Conservation (phyloP, 2,113 vertebrate species). For the Ahaetulla prasina region DNA sequence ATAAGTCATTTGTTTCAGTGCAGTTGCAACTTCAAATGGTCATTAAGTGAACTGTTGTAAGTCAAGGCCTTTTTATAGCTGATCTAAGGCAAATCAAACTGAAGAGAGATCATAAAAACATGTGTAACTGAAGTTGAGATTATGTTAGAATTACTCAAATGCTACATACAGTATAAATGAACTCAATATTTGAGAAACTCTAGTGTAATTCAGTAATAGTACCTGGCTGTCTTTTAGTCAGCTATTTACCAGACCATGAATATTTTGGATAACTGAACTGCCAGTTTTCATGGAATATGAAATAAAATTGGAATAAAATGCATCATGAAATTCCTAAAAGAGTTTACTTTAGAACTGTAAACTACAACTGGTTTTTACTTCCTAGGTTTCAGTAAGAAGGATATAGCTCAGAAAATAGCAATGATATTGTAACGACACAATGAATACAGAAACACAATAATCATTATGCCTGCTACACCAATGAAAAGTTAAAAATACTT, state of each 20-base stretch:
- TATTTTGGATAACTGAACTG: slow-evolving; percentile 51
- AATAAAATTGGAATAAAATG: slow-evolving; percentile 35
- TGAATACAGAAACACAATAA: background rate
- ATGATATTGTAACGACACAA: background rate
- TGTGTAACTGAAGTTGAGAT: background rate
- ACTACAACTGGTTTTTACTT: background rate
- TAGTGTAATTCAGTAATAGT: background rate
- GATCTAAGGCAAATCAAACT: background rate
- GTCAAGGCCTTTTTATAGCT: background rate
- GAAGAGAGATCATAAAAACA: background rate
- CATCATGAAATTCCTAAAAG: slow-evolving; percentile 34
- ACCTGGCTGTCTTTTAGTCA: background rate
- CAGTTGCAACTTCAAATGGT: background rate
- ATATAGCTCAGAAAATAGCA: slow-evolving; percentile 10
- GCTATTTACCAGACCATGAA: background rate
- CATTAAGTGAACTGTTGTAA: background rate
- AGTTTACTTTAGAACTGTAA: background rate
- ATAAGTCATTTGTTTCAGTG: background rate
- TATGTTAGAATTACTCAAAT: background rate
- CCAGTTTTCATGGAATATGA: slow-evolving; percentile 53
- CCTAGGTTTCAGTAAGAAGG: slow-evolving; percentile 17
- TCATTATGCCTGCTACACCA: slow-evolving; percentile 17
- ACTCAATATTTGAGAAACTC: background rate
- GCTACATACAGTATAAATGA: background rate
- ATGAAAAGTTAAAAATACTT: slow-evolving; percentile 37